Conservation (phyloP, 2,113 vertebrate genomes). For the Haliaeetus leucogaster region DNA sequence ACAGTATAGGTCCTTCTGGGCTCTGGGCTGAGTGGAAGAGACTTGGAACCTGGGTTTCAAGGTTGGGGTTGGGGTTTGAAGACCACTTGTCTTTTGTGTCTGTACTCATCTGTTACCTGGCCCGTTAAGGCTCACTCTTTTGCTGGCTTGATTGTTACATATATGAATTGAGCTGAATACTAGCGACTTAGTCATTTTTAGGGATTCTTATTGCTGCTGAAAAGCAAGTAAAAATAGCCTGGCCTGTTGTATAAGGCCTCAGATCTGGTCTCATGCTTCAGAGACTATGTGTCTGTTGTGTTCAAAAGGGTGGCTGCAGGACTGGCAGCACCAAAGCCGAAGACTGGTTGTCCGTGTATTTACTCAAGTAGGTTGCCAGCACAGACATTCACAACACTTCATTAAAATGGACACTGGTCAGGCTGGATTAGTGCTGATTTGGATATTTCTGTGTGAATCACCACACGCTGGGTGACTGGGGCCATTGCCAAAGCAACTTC, state of each 20-base stretch:
- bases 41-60: not conserved
- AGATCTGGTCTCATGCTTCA: not conserved
- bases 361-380: not conserved
- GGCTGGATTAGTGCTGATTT: not conserved
- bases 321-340: not conserved
- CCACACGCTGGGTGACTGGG: not conserved
- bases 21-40: not conserved
- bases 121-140: rapidly evolving
- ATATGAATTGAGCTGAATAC: not conserved
- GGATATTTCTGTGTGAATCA: not conserved
- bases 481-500: not conserved
- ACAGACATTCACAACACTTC: not conserved
- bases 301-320: not conserved
- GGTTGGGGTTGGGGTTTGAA: not conserved
- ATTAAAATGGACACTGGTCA: not conserved
- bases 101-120: not conserved
- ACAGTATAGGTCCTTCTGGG: not conserved
- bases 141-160: not conserved
- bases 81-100: not conserved
- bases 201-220: not conserved
- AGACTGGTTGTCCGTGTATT: rapidly evolving
- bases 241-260: not conserved
- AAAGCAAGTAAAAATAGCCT: not conserved
- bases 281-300: not conserved
- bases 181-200: not conserved